Evolutionary conservation across 2,888 invertebrate genomes (phyloP).

Genomic region (Oxycera nigricornis): DNA sequence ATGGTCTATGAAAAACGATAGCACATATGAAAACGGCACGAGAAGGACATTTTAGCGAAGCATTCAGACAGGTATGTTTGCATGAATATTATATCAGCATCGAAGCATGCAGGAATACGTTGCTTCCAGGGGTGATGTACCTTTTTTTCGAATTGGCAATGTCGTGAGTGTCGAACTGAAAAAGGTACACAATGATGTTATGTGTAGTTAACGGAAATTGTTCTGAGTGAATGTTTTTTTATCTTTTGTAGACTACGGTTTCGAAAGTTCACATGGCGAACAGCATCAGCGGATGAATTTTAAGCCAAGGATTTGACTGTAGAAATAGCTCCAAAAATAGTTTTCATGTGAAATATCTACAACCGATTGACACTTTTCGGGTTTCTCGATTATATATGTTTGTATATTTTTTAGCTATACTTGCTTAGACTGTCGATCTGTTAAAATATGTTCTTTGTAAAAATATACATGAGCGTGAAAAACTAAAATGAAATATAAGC

Average conservation of each 20-base stretch:
- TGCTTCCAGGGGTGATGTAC: conserved; percentile 1
- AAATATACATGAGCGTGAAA: no score
- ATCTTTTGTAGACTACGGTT: neutral
- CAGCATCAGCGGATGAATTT: neutral
- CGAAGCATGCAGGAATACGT: conserved; percentile 12
- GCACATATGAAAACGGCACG: conserved; percentile 10
- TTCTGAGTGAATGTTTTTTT: neutral
- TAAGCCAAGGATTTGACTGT: no score
- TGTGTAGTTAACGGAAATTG: conserved; percentile 12
- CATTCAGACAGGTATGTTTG: conserved; percentile 39
- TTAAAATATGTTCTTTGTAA: no score
- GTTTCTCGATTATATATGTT: no score
- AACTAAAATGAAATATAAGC: no score
- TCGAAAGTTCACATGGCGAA: neutral
- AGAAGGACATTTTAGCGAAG: conserved; percentile 40
- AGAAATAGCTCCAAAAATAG: no score
- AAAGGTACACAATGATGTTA: neutral
- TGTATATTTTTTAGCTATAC: no score
- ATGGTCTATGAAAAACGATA: conserved; percentile 42
- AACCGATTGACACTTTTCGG: no score
- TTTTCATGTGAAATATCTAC: no score
- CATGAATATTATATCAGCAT: conserved; percentile 42
- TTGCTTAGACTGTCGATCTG: no score
- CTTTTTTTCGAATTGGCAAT: neutral
- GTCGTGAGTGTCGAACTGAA: neutral